A percentile compares a stretch with the other conserved stretches of the same genome.
These are phyloP conservation scores for Camponotus fellah DNA, from an alignment of 2,888 invertebrate genomes.

Conservation along the genomic window DNA sequence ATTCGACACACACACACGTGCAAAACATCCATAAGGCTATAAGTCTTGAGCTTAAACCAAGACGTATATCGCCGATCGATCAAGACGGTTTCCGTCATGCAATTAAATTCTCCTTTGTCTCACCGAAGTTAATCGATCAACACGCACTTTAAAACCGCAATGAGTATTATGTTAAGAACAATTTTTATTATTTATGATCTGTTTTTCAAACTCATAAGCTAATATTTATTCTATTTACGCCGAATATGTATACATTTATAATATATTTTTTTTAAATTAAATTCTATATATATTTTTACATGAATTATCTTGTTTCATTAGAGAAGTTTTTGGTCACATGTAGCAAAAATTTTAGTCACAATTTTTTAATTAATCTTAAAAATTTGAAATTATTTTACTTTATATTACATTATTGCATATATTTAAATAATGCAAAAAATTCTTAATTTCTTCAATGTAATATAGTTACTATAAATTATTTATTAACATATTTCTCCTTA, in stretches of 20 bases:
- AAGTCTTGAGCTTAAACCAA: slow-evolving; percentile 34
- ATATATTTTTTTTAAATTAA: slow-evolving; percentile 17
- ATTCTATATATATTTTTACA: slow-evolving; percentile 2
- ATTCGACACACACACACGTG: slow-evolving; percentile 34
- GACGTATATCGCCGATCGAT: slow-evolving; percentile 32
- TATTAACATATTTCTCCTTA: neutral
- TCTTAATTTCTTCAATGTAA: neutral
- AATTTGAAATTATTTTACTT: neutral
- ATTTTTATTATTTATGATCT: slow-evolving; percentile 4
- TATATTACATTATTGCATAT: neutral
- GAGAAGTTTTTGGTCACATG: neutral
- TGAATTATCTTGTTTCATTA: neutral
- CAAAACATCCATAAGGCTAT: slow-evolving; percentile 28
- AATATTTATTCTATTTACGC: slow-evolving; percentile 27
- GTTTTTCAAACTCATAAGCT: slow-evolving; percentile 20
- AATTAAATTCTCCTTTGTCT: slow-evolving; percentile 25
- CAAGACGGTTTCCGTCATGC: slow-evolving; percentile 14
- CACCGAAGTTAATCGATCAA: slow-evolving; percentile 34
- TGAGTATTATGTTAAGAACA: slow-evolving; percentile 27
- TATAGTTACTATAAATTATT: neutral
- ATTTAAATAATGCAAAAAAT: neutral
- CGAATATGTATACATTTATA: neutral
- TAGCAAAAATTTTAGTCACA: neutral
- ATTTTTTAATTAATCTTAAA: neutral
- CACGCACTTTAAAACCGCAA: slow-evolving; percentile 14